Conservation (phyloP, 2,797 vertebrate species). For the Chloroceryle amazona region DNA sequence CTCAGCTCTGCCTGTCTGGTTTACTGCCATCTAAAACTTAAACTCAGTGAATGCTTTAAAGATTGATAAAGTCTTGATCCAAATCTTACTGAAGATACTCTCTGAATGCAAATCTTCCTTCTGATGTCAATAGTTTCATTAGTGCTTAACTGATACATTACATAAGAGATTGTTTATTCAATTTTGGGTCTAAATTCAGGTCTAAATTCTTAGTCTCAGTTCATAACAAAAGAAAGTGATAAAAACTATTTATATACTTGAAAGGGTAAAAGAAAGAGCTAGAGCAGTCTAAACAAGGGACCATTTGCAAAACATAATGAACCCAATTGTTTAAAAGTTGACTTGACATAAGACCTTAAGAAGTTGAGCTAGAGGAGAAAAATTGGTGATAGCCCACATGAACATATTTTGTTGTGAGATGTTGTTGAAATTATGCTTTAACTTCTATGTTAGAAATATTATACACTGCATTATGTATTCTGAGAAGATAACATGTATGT, state of each 20-base stretch:
- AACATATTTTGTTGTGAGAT: not conserved
- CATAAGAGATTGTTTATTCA: not conserved
- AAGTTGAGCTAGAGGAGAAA: not conserved
- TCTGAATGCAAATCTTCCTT: not conserved
- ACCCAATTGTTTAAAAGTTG: not conserved
- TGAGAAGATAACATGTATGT: not conserved
- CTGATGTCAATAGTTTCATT: not conserved
- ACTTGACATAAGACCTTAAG: not conserved
- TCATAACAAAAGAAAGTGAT: not conserved
- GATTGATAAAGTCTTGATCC: not conserved
- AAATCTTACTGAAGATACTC: not conserved
- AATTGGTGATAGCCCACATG: accelerated
- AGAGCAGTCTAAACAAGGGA: not conserved
- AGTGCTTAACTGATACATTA: not conserved
- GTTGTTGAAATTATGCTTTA: not conserved
- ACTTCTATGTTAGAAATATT: not conserved
- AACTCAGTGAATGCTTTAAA: not conserved
- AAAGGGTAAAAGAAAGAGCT: not conserved
- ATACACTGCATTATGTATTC: not conserved
- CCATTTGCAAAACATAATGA: not conserved
- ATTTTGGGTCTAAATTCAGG: not conserved
- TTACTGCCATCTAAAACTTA: not conserved
- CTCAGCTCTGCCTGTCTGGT: not conserved
- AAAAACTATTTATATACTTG: not conserved
- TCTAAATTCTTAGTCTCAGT: not conserved